Evolutionary conservation across 2,888 invertebrate genomes (phyloP), one percentile per base, ranked within the genome.

Genomic region (Choristoneura rosaceana): DNA sequence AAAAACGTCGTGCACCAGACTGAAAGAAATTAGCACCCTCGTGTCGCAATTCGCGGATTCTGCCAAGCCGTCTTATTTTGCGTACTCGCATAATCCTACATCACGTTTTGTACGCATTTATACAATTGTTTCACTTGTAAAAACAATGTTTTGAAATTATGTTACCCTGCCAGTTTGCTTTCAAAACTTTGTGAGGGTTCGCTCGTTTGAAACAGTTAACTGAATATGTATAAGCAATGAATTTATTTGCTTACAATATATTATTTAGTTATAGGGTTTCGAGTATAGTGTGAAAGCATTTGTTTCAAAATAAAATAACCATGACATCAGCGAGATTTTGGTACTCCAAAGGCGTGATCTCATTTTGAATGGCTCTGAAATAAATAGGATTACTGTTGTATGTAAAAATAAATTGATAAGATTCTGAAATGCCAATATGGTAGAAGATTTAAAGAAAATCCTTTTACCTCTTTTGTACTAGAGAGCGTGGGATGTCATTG

Each of bases 1-100:
- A 34, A 65, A 61, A 59, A 43, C 60, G 43, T 34, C 17, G 25
- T 55, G 50, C 59, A 33, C 47, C 59, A 60, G 50, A 60, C 33
- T 25, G 34, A 5, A 61, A 43, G 45, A 66, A 65, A 65, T 71
- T 65, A 66, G 66, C 52, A 52, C 43, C n/a, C 50, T 65, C 65
- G 38, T 52, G 65, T 60, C 45, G 33, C 50, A 10, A 47, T 33
- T 61, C 60, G 45, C 50, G 17, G 43, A 4, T 10, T n/a, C 45
- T 15, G 50, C 33, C 10, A 9, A 41, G n/a, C 38, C 55, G 61
- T 62, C 61, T 52, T 55, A 67, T 62, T 55, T 55, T 43, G 43
- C 66, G 45, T 71, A 50, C 70, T 70, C 50, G 34, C 60, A 45
- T 71, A 71, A 71, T 71, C 70, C 50, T 52, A 62, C 43, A 61